Evolutionary conservation across 2,888 invertebrate genomes (phyloP).

Genomic region (Oasisia sp.): DNA sequence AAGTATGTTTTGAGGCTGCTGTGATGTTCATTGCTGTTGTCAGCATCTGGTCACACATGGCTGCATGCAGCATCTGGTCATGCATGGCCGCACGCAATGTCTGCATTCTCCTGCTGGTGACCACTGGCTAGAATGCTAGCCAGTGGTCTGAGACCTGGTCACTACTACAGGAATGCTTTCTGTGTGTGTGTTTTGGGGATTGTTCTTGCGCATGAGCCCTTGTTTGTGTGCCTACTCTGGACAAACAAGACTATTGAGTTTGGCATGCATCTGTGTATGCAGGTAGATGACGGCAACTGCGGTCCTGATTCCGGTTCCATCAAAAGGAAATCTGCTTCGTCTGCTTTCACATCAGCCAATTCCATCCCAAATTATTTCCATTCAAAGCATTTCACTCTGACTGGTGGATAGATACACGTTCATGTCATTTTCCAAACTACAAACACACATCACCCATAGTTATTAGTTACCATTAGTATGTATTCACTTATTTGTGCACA

Average conservation of each 20-base stretch:
- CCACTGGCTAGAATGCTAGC: too few relatives aligned
- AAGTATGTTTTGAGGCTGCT: not conserved
- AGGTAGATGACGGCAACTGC: too few relatives aligned
- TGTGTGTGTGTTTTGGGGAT: not conserved
- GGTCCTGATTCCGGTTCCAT: too few relatives aligned
- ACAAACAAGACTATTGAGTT: too few relatives aligned
- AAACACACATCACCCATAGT: not conserved
- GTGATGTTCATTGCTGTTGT: not conserved
- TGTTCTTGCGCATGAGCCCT: not conserved
- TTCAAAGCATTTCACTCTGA: too few relatives aligned
- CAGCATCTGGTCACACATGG: conserved; percentile 10
- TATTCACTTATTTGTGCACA: not conserved
- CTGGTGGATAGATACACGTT: not conserved
- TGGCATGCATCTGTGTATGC: not conserved
- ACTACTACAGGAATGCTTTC: not conserved
- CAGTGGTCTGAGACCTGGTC: not conserved
- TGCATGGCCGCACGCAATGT: not conserved
- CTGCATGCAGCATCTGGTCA: not conserved
- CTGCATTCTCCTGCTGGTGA: not conserved
- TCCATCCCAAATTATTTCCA: too few relatives aligned
- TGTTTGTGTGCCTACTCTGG: too few relatives aligned
- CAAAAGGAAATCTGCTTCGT: too few relatives aligned
- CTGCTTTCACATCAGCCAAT: too few relatives aligned
- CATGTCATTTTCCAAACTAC: not conserved
- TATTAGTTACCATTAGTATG: not conserved